A percentile compares a stretch with the other conserved stretches of the same genome.
Conservation (phyloP, 2,113 vertebrate species). For the Orientallactaga bullata region DNA sequence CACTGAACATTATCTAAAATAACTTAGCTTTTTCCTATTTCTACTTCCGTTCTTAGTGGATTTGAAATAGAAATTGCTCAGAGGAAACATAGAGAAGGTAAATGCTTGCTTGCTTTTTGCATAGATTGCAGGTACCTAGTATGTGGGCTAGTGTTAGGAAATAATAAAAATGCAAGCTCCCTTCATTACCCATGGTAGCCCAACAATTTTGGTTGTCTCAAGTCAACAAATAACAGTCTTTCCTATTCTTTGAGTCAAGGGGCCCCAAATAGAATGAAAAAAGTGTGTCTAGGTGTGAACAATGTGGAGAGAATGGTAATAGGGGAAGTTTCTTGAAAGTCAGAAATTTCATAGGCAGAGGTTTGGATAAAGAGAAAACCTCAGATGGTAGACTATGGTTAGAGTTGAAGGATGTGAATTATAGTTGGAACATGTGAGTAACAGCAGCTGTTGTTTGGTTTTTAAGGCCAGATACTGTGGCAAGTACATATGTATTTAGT, state of each 20-base stretch:
- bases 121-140: neutral
- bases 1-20: too few relatives aligned
- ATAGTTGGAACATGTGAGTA: neutral
- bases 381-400: neutral
- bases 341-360: neutral
- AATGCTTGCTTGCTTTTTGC: neutral
- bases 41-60: neutral
- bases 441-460: neutral
- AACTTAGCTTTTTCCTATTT: too few relatives aligned
- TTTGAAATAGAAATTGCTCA: neutral
- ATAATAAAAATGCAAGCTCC: neutral
- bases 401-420: neutral
- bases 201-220: too few relatives aligned
- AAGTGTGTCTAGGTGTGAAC: neutral
- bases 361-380: neutral
- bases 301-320: neutral
- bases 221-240: neutral
- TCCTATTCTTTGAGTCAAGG: too few relatives aligned
- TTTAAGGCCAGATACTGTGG: neutral
- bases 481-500: neutral
- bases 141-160: neutral
- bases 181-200: too few relatives aligned
- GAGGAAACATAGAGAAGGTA: neutral
- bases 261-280: neutral
- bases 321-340: neutral